Evolutionary conservation across 2,888 invertebrate species (phyloP).

Genomic region (Pocota personata): DNA sequence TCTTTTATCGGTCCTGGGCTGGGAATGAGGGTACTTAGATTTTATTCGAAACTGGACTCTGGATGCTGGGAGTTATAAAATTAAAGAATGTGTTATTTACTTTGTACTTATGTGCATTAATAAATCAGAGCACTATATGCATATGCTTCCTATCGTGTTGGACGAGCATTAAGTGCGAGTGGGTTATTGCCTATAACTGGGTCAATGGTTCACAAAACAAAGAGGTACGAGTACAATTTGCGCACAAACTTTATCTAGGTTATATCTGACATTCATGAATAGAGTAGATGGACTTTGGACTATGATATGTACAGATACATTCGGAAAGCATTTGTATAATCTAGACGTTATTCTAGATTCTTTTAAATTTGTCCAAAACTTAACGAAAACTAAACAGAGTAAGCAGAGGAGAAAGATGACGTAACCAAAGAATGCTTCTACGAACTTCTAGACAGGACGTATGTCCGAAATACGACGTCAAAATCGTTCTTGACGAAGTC

Average conservation of each 20-base stretch:
- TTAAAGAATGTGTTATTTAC: background rate
- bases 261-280: background rate
- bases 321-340: too few species aligned
- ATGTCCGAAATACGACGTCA: too few species aligned
- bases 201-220: slow-evolving; percentile 25
- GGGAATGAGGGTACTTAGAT: background rate
- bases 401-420: too few species aligned
- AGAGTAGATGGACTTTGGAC: background rate
- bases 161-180: slow-evolving; percentile 20
- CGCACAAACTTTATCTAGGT: background rate
- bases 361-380: too few species aligned
- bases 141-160: background rate
- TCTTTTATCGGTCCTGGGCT: background rate
- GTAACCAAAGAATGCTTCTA: too few species aligned
- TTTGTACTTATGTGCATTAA: background rate
- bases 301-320: too few species aligned
- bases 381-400: too few species aligned
- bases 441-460: too few species aligned
- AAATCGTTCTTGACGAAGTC: too few species aligned
- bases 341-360: too few species aligned
- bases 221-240: background rate
- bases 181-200: slow-evolving; percentile 24
- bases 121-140: background rate
- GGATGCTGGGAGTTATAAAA: background rate
- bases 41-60: background rate